phyloP scores from a whole-genome alignment of 1,140 invertebrate genomes.

The Hycleus phaleratus region DNA sequence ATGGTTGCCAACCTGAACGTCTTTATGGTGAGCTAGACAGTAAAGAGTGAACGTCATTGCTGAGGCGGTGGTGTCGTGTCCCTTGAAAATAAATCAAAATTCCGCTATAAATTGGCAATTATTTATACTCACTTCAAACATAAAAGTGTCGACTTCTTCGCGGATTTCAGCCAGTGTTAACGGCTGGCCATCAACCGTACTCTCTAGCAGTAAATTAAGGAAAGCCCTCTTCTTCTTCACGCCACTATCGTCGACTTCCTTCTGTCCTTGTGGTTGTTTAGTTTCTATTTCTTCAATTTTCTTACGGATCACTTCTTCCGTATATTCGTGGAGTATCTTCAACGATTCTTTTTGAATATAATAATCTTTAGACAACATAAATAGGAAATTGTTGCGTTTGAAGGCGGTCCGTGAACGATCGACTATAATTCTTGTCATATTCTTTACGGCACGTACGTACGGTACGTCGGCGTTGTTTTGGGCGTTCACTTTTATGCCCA shows the following conservation, averaged over 20 bases:
- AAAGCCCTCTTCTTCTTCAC: slow-evolving; percentile 59
- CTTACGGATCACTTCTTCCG: slow-evolving; percentile 49
- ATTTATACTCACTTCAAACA: slow-evolving; percentile 57
- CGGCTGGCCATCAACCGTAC: slow-evolving; percentile 47
- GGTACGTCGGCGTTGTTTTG: slow-evolving; percentile 61
- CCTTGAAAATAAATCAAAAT: slow-evolving; percentile 17
- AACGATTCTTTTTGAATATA: slow-evolving; percentile 45
- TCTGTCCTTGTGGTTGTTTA: neutral
- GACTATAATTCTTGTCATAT: slow-evolving; percentile 41
- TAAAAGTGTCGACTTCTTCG: slow-evolving; percentile 83
- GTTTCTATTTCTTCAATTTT: slow-evolving; percentile 37
- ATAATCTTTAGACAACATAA: slow-evolving; percentile 25
- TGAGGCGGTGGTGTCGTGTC: slow-evolving; percentile 32
- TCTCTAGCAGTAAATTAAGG: slow-evolving; percentile 62
- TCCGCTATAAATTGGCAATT: neutral
- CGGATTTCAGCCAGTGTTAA: slow-evolving; percentile 59
- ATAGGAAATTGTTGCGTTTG: slow-evolving; percentile 18
- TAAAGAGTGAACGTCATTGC: slow-evolving; percentile 27
- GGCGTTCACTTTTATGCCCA: slow-evolving; percentile 59
- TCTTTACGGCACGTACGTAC: slow-evolving; percentile 64
- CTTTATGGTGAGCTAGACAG: slow-evolving; percentile 24
- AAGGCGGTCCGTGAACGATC: slow-evolving; percentile 40
- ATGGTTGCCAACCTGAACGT: slow-evolving; percentile 21
- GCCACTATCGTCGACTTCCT: slow-evolving; percentile 20
- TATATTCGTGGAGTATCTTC: slow-evolving; percentile 60